A percentile compares a stretch with the other conserved stretches of the same genome.
Conservation (phyloP, 2,113 vertebrate genomes). For the Glaucidium brasilianum region DNA sequence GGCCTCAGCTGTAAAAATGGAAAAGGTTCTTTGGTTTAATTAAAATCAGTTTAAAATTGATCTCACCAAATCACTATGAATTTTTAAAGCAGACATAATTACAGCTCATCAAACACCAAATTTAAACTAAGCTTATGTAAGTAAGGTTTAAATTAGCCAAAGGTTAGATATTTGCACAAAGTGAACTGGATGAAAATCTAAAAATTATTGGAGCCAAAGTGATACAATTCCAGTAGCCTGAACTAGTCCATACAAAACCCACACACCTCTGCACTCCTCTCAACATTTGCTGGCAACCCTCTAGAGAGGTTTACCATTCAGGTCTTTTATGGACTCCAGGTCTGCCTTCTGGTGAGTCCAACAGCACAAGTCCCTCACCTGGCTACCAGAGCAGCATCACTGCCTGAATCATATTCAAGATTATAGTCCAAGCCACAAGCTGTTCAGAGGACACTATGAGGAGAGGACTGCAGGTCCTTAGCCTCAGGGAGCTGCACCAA, state of each 20-base stretch:
- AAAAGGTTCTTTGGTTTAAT: neutral
- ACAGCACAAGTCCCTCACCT: neutral
- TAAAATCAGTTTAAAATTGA: constrained; percentile 26
- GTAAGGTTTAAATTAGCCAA: neutral
- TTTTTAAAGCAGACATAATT: neutral
- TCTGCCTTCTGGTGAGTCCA: neutral
- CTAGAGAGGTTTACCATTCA: neutral
- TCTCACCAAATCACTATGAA: neutral
- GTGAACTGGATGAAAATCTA: neutral
- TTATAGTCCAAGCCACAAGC: fast-evolving
- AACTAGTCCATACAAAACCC: neutral
- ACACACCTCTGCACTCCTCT: fast-evolving
- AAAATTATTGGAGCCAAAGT: neutral
- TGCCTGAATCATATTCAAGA: fast-evolving
- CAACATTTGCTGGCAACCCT: neutral
- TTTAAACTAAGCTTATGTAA: neutral
- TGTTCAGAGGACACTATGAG: neutral
- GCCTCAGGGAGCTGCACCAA: fast-evolving
- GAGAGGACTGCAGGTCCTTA: neutral
- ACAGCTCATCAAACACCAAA: neutral
- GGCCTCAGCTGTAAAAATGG: neutral
- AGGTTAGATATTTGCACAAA: neutral
- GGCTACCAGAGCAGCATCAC: neutral
- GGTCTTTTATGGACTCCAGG: neutral
- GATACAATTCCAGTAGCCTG: neutral